Percentiles rank a stretch among this genome's conserved stretches.
These are phyloP conservation scores for Drosophila emarginata DNA, from an alignment of 2,888 invertebrate genomes.

Conservation along the genomic window DNA sequence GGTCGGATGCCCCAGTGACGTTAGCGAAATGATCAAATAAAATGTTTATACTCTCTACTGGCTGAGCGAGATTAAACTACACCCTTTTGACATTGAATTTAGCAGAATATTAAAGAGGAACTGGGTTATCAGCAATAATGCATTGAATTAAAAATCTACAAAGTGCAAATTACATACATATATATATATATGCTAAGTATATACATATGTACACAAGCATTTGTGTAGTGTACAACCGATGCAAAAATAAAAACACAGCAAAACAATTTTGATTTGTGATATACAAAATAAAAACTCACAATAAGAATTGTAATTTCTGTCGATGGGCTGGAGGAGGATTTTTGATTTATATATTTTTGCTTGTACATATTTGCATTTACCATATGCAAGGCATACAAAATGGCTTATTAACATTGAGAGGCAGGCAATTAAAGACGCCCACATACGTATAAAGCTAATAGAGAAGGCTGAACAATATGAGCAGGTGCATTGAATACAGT, in stretches of 20 bases:
- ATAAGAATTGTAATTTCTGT: background rate
- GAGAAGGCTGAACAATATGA: background rate
- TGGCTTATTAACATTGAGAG: constrained; percentile 38
- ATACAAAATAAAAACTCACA: constrained; percentile 30
- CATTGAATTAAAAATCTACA: constrained; percentile 35
- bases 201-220: background rate
- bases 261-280: constrained; percentile 34
- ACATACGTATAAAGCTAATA: constrained; percentile 16
- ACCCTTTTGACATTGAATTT: constrained; percentile 52
- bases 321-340: constrained; percentile 26
- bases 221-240: constrained; percentile 2
- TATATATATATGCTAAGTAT: constrained; percentile 2
- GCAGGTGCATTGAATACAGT: background rate
- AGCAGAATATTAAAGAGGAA: constrained; percentile 22
- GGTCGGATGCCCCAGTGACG: constrained; percentile 38
- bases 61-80: constrained; percentile 28
- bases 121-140: constrained; percentile 55
- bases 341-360: constrained; percentile 28
- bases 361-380: constrained; percentile 17
- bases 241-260: constrained; percentile 27
- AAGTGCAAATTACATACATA: background rate
- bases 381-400: constrained; percentile 49
- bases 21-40: constrained; percentile 12
- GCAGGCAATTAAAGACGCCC: constrained; percentile 42
- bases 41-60: background rate